These are phyloP conservation scores for Xestia xanthographa DNA, from an alignment of 2,888 invertebrate genomes.

Conservation along the genomic window DNA sequence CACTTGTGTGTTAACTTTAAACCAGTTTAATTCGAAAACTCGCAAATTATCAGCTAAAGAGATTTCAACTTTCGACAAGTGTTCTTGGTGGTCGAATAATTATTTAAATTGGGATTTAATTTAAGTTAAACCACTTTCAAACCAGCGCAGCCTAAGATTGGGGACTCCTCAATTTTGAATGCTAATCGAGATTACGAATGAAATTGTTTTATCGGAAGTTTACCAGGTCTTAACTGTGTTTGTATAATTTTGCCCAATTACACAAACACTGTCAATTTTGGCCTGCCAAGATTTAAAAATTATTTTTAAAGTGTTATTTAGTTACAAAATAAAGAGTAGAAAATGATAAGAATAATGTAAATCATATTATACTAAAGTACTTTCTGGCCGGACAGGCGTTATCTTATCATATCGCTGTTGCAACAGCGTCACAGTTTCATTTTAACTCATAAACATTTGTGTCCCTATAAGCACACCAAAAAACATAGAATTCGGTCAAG, in stretches of 20 bases:
- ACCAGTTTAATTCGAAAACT: slow-evolving; percentile 39
- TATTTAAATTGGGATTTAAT: slow-evolving; percentile 60
- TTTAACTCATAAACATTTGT: not conserved
- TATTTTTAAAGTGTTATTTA: not conserved
- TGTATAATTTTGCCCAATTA: not conserved
- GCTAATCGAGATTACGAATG: slow-evolving; percentile 47
- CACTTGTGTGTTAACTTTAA: slow-evolving; percentile 7
- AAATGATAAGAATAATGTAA: not conserved
- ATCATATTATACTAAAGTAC: not conserved
- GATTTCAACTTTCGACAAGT: slow-evolving; percentile 48
- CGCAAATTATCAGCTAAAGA: slow-evolving; percentile 40
- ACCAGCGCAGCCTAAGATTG: slow-evolving; percentile 13
- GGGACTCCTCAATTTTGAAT: slow-evolving; percentile 49
- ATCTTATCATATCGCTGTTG: not conserved
- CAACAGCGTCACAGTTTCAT: not conserved
- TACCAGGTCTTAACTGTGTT: not conserved
- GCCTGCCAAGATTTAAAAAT: not conserved
- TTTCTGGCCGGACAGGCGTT: not conserved
- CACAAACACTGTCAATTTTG: not conserved
- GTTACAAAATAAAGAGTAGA: not conserved
- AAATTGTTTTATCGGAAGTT: slow-evolving; percentile 31
- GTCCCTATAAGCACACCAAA: not conserved
- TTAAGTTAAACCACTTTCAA: slow-evolving; percentile 55
- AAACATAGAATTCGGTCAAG: too few relatives aligned
- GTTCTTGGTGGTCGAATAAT: slow-evolving; percentile 55